Conservation (phyloP, 2,113 vertebrate species). For the Syngnathus floridae region DNA sequence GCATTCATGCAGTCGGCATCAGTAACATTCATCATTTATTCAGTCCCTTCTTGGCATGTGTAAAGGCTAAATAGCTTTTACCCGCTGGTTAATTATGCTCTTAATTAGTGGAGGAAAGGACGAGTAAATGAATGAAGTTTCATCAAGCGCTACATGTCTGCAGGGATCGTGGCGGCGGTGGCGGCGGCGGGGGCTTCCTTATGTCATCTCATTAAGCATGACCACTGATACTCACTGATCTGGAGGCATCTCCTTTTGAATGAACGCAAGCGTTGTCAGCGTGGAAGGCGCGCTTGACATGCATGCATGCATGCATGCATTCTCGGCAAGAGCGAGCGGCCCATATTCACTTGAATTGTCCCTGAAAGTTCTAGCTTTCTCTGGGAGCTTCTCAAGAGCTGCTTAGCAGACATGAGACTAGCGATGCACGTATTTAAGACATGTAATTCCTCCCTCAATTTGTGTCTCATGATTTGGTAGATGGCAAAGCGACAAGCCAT, state of each 20-base stretch:
- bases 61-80: constrained; percentile 27
- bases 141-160: constrained; percentile 26
- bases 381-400: not conserved
- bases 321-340: not conserved
- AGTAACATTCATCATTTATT: constrained; percentile 27
- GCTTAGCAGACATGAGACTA: not conserved
- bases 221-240: constrained; percentile 29
- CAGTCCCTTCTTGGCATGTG: constrained; percentile 13
- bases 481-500: not conserved
- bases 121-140: constrained; percentile 25
- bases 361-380: not conserved
- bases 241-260: constrained; percentile 16
- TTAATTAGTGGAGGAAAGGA: constrained; percentile 26
- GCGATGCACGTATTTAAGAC: not conserved
- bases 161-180: constrained; percentile 3
- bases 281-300: constrained; percentile 14
- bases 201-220: constrained; percentile 38
- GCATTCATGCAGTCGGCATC: constrained; percentile 5
- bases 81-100: constrained; percentile 24
- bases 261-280: constrained; percentile 29
- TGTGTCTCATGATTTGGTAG: not conserved
- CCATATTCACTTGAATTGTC: not conserved
- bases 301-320: too few relatives aligned
- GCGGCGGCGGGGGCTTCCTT: constrained; percentile 5
- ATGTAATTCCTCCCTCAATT: not conserved